A percentile compares a stretch with the other conserved stretches of the same genome.
phyloP scores from a whole-genome alignment of 2,888 invertebrate species.

The Augochlorella aurata region DNA sequence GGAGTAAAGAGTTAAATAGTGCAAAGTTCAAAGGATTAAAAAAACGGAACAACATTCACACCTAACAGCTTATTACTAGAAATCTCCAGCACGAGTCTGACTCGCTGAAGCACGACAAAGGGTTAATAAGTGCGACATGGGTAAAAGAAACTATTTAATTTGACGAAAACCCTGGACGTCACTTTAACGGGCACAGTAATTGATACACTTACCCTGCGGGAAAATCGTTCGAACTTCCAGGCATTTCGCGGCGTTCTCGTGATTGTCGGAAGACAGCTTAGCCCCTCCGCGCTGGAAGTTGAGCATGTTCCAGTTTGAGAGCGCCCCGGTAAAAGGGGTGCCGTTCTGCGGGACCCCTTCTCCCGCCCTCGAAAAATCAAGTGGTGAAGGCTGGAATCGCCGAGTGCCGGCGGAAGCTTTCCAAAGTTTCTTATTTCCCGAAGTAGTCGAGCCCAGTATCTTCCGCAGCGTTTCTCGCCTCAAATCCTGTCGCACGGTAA shows the following conservation, averaged over 20 bases:
- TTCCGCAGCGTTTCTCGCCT: not conserved
- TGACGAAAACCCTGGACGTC: too few species aligned
- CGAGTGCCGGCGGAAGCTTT: not conserved
- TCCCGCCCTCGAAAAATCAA: slow-evolving; percentile 21
- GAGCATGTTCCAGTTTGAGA: slow-evolving; percentile 19
- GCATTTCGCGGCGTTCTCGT: not conserved
- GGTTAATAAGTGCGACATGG: too few species aligned
- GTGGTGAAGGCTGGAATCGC: slow-evolving; percentile 9
- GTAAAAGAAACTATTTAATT: too few species aligned
- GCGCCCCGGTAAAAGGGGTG: slow-evolving; percentile 7
- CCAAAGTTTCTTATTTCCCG: slow-evolving; percentile 35
- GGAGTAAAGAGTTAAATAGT: too few species aligned
- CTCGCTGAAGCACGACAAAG: too few species aligned
- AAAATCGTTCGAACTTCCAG: not conserved
- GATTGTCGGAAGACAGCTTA: not conserved
- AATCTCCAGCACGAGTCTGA: too few species aligned
- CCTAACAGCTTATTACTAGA: too few species aligned
- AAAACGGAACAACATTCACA: too few species aligned
- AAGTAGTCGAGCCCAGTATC: slow-evolving; percentile 2
- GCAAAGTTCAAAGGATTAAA: too few species aligned
- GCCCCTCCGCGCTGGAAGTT: slow-evolving; percentile 13
- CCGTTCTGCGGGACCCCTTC: not conserved
- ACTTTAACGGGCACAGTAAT: too few species aligned
- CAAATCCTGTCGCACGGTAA: not conserved
- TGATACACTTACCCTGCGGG: too few species aligned